Conservation (phyloP, 2,888 invertebrate genomes). For the Cryptophagus acutangulus region DNA sequence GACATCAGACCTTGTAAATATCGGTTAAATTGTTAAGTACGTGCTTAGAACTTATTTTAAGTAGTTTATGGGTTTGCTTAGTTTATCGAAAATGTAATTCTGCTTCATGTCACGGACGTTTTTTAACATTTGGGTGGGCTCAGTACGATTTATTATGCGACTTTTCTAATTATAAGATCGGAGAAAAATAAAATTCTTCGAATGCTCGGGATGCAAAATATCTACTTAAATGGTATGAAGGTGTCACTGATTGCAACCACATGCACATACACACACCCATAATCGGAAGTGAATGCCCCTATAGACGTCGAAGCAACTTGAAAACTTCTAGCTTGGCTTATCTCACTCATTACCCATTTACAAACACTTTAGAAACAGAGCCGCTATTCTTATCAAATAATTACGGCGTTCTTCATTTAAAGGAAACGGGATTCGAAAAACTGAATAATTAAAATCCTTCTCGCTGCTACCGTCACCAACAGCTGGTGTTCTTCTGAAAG, state of each 20-base stretch:
- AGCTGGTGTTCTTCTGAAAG: slow-evolving; percentile 17
- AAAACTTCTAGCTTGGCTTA: slow-evolving; percentile 22
- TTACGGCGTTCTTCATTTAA: slow-evolving; percentile 22
- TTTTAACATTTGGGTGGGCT: slow-evolving; percentile 2
- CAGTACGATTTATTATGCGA: no score
- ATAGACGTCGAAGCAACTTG: slow-evolving; percentile 18
- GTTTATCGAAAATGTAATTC: not conserved
- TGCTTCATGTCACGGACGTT: slow-evolving; percentile 3
- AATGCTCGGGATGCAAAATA: no score
- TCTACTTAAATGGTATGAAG: not conserved
- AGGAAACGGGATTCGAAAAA: slow-evolving; percentile 21
- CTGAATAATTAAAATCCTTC: slow-evolving; percentile 28
- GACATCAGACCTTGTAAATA: slow-evolving; percentile 33
- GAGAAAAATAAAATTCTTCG: no score
- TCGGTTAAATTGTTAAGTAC: slow-evolving; percentile 33
- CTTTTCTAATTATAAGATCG: no score
- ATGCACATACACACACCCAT: slow-evolving; percentile 1
- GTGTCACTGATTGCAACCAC: not conserved
- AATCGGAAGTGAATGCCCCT: slow-evolving; percentile 12
- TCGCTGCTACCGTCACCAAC: slow-evolving; percentile 25
- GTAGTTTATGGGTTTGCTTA: slow-evolving; percentile 2
- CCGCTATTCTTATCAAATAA: slow-evolving; percentile 34
- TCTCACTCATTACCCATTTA: slow-evolving; percentile 32
- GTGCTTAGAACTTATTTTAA: slow-evolving; percentile 1
- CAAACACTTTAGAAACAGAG: slow-evolving; percentile 32